Base-by-base conservation (phyloP, 1,140 invertebrate species). In the Oryzaephilus surinamensis region DNA sequence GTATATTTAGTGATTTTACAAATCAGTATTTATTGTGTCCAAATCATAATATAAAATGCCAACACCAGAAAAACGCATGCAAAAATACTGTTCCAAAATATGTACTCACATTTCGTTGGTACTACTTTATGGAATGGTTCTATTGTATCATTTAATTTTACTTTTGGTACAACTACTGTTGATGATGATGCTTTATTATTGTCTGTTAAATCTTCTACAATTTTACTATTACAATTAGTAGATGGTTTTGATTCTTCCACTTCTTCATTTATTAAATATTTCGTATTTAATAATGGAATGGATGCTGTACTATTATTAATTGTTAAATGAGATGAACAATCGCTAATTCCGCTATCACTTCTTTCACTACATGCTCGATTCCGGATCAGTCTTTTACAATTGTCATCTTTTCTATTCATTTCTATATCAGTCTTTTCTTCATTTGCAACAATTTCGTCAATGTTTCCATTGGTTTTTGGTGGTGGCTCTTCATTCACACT, bases 301-400 rank as follows among this genome's bases (percentile, higher is more conserved):
- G 57, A 47, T 6, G 44, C 52, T 32, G 38, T 41, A 20, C 45
- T 52, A 38, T 48, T 52, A 26, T 45, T 51, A 6, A 48, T 34
- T 24, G 46, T 49, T 15, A 52, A 18, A 40, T 52, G 11, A 19
- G 43, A 45, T 18, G 71, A 72, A 51, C 71, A 73, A 43, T 75
- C 73, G 47, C 73, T 75, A 34, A 74, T 70, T 0, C 73, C 73
- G 20, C 69, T 72, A 41, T 76, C 73, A 43, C 72, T 74, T 17
- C 72, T 63, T 42, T 73, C 71, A 35, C 66, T 72, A 51, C 68
- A 52, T 3, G 53, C 45, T 38, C 51, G 40, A 11, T 38, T 43
- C 27, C 34, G 32, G 2, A 51, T 42, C 8, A 34, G 28, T 32
- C 42, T 54, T 37, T 36, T 36, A 12, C 17, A 15, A 10, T 36